phyloP scores from a whole-genome alignment of 1,140 invertebrate genomes.

The Trinorchestia longiramus region DNA sequence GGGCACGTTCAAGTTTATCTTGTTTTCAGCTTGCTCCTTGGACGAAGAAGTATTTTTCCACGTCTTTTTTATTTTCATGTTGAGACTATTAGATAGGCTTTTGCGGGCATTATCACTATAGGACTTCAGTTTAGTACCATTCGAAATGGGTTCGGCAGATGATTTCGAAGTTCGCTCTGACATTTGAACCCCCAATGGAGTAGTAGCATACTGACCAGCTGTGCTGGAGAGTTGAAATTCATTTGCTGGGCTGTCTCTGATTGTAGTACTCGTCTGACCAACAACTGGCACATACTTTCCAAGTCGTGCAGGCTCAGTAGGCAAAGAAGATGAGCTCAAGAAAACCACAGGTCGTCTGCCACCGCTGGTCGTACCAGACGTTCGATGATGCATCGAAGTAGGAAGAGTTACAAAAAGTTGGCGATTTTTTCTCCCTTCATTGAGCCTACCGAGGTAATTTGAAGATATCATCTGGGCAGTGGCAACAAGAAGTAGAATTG shows the following conservation, averaged over 20 bases:
- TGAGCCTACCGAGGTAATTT: neutral
- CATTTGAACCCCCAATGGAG: neutral
- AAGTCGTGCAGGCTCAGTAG: neutral
- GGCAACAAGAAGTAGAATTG: neutral
- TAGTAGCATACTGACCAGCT: neutral
- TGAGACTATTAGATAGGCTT: neutral
- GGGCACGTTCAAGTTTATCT: neutral
- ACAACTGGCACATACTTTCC: conserved; percentile 2
- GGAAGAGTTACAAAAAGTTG: conserved; percentile 35
- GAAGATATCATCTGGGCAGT: neutral
- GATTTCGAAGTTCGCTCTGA: neutral
- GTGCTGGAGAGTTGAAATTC: neutral
- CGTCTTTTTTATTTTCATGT: neutral
- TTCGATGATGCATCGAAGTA: neutral
- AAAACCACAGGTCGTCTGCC: neutral
- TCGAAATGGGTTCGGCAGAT: neutral
- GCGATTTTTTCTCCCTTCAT: neutral
- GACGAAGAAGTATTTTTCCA: neutral
- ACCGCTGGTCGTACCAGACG: neutral
- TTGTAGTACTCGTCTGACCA: neutral
- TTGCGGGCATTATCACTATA: neutral
- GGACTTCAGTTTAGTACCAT: neutral
- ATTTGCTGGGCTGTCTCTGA: neutral
- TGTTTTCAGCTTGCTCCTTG: neutral
- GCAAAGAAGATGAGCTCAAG: neutral